Conservation (phyloP, 2,797 vertebrate species). For the Lithobates sylvaticus region DNA sequence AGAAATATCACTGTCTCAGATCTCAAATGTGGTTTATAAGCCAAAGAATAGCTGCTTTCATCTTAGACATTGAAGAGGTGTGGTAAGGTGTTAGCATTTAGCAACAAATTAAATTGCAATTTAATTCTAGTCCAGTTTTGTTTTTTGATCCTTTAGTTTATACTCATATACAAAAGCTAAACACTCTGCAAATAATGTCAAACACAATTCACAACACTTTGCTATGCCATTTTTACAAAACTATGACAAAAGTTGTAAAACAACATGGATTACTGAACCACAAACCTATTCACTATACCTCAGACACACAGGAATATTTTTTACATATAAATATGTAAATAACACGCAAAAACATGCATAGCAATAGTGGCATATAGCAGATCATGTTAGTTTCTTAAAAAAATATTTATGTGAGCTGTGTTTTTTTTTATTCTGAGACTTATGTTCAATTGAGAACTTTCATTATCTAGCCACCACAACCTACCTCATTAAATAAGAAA, state of each 20-base stretch:
- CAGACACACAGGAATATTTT: background rate
- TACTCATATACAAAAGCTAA: background rate
- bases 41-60: background rate
- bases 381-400: background rate
- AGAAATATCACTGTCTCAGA: background rate
- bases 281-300: background rate
- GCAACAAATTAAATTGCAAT: background rate
- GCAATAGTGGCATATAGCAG: background rate
- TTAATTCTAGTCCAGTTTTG: background rate
- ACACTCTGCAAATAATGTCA: background rate
- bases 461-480: too few species aligned
- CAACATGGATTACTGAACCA: background rate
- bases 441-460: background rate
- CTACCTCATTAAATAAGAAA: too few species aligned
- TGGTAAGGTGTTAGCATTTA: background rate
- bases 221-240: background rate
- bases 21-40: background rate
- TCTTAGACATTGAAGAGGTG: background rate
- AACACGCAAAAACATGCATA: background rate
- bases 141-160: too few species aligned
- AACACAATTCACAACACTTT: background rate
- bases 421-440: too few species aligned
- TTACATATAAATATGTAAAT: background rate
- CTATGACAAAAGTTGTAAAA: background rate
- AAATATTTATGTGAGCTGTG: too few species aligned